A percentile compares a stretch with the other conserved stretches of the same genome.
phyloP scores from a whole-genome alignment of 2,888 invertebrate genomes.

The Cerceris rybyensis region DNA sequence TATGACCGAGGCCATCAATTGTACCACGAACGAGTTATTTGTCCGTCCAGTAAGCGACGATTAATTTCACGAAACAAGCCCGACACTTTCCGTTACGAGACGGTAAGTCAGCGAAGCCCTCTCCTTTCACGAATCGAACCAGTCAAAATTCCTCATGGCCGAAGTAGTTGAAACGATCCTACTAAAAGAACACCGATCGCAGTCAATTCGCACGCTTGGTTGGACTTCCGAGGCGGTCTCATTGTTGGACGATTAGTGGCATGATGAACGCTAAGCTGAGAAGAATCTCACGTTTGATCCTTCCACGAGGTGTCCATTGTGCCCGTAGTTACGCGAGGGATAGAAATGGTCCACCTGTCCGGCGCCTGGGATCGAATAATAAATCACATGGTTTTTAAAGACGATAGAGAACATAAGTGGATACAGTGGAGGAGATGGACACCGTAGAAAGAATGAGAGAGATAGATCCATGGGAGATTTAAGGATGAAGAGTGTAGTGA shows the following conservation, averaged over 20 bases:
- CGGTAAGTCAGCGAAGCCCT: neutral
- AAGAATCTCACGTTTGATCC: conserved; percentile 53
- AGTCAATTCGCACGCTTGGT: conserved; percentile 51
- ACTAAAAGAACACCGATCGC: conserved; percentile 39
- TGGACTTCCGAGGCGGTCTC: conserved; percentile 50
- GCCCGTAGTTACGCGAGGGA: conserved; percentile 32
- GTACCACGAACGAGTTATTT: conserved; percentile 39
- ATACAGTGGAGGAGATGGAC: conserved; percentile 6
- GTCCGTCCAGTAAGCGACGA: conserved; percentile 47
- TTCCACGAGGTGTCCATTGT: conserved; percentile 52
- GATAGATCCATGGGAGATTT: conserved; percentile 36
- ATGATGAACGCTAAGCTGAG: conserved; percentile 49
- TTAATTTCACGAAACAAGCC: conserved; percentile 59
- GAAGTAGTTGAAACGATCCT: conserved; percentile 18
- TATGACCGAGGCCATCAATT: neutral
- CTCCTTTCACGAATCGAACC: conserved; percentile 18
- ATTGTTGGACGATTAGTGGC: conserved; percentile 61
- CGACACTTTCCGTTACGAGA: neutral
- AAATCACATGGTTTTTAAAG: conserved; percentile 71
- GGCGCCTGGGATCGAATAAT: conserved; percentile 66
- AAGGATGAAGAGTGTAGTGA: conserved; percentile 8
- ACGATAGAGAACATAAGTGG: conserved; percentile 14
- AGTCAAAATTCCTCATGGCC: conserved; percentile 7
- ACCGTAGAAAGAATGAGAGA: conserved; percentile 14
- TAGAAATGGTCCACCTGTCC: conserved; percentile 71